A percentile compares a stretch with the other conserved stretches of the same genome.
Conservation (phyloP, 2,888 invertebrate species). For the Atherix ibis region DNA sequence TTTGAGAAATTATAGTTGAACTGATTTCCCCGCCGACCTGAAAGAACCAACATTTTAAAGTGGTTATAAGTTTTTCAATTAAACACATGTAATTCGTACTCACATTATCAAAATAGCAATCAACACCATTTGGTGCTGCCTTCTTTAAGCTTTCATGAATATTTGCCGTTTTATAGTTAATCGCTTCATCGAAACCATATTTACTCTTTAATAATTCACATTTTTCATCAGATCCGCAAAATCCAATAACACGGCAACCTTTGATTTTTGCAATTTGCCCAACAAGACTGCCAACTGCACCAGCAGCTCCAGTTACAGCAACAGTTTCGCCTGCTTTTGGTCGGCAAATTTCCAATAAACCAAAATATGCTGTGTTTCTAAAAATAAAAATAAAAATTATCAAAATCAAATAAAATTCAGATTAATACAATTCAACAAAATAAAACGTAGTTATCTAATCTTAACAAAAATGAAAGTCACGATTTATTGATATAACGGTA, state of each 20-base stretch:
- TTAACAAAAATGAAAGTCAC: too few relatives aligned
- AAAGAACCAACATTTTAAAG: conserved; percentile 4
- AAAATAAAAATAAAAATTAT: conserved; percentile 7
- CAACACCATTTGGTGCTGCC: conserved; percentile 51
- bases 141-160: conserved; percentile 38
- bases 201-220: conserved; percentile 48
- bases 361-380: conserved; percentile 61
- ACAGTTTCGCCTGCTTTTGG: conserved; percentile 58
- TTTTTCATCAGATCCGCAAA: conserved; percentile 55
- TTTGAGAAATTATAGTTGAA: conserved; percentile 40
- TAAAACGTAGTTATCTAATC: too few relatives aligned
- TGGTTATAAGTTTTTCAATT: background rate
- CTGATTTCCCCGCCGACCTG: conserved; percentile 48
- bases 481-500: too few relatives aligned
- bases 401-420: too few relatives aligned
- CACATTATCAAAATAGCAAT: conserved; percentile 66
- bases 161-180: conserved; percentile 53
- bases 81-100: too few relatives aligned
- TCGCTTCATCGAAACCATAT: conserved; percentile 49
- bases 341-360: conserved; percentile 50
- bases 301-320: conserved; percentile 57
- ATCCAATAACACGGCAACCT: conserved; percentile 53
- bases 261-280: conserved; percentile 64
- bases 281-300: conserved; percentile 61
- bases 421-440: too few relatives aligned